Conservation (phyloP, 2,888 invertebrate species). For the Aromia moschata region DNA sequence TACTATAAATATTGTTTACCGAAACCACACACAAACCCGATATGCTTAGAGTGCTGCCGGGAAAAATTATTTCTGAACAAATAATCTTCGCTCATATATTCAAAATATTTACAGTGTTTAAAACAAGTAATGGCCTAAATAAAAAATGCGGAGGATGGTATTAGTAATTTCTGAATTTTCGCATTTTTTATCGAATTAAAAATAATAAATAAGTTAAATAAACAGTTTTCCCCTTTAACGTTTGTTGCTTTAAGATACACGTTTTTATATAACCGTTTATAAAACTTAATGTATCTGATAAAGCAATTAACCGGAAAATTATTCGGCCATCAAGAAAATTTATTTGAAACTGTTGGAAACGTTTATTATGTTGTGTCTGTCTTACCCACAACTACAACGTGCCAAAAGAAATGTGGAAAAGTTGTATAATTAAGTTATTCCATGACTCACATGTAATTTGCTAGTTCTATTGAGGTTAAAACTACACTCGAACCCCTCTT, state of each 20-base stretch:
- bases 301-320: neutral
- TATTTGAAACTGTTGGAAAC: neutral
- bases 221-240: neutral
- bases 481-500: no score
- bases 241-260: neutral
- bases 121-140: neutral
- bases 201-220: neutral
- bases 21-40: neutral
- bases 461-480: no score
- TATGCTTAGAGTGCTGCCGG: neutral
- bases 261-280: neutral
- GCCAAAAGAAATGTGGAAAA: no score
- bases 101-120: neutral
- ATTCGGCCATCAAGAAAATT: neutral
- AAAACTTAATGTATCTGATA: neutral
- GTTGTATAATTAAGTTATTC: no score
- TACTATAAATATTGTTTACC: neutral
- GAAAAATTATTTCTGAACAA: neutral
- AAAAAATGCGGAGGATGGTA: conserved; percentile 1
- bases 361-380: neutral
- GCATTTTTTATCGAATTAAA: neutral
- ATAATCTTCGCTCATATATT: neutral
- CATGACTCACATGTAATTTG: no score
- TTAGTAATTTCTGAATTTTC: neutral
- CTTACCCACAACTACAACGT: neutral